phyloP scores from a whole-genome alignment of 2,797 vertebrate species.

The Chrysocyon brachyurus region DNA sequence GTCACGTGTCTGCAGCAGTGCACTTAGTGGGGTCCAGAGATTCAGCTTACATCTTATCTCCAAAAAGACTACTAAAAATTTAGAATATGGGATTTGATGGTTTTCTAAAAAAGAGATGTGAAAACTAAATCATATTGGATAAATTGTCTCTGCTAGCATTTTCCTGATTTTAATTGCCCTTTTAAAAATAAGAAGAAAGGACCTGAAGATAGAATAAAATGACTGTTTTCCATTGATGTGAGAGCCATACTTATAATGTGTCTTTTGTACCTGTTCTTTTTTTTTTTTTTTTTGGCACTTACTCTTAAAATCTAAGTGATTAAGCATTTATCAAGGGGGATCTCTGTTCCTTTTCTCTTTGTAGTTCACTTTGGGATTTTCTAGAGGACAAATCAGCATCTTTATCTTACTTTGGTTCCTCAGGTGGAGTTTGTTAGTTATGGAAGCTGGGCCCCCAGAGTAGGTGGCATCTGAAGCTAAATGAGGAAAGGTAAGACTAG shows the following conservation, averaged over 20 bases:
- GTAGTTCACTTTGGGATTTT: not conserved
- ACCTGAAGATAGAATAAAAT: not conserved
- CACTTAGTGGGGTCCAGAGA: not conserved
- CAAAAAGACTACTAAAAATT: not conserved
- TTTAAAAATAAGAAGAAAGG: conserved; percentile 26
- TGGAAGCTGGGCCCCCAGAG: not conserved
- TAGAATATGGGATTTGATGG: not conserved
- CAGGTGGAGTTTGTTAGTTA: not conserved
- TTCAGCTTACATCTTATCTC: not conserved
- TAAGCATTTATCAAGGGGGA: not conserved
- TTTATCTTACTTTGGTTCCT: conserved; percentile 9
- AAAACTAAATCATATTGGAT: not conserved
- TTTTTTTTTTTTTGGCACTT: not conserved
- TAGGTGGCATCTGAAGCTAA: not conserved
- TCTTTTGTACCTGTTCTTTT: not conserved
- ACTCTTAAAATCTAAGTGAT: not conserved
- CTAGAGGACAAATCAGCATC: not conserved
- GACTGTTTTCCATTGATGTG: not conserved
- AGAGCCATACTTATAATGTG: not conserved
- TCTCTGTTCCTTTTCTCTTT: not conserved
- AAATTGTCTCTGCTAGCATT: not conserved
- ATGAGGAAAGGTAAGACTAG: not conserved
- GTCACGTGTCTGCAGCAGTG: not conserved
- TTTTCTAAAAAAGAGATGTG: conserved; percentile 13
- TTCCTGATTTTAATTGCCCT: conserved; percentile 30